Evolutionary conservation across 2,888 invertebrate species (phyloP), one percentile per base, ranked within the genome.

Genomic region (Blastobasis adustella): DNA sequence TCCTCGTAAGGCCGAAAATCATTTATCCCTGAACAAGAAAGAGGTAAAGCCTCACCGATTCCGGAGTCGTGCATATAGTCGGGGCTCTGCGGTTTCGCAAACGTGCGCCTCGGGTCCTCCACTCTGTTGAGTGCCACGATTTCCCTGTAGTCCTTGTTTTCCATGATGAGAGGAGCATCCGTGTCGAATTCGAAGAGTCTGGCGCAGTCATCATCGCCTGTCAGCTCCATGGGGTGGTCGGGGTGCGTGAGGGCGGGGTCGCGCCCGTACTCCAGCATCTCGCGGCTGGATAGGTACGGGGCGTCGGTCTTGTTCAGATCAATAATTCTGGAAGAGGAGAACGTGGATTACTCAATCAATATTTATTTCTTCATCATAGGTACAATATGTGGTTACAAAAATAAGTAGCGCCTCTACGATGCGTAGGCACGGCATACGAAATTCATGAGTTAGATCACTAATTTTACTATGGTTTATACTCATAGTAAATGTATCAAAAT

Each of bases 181-280:
- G 90, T 90, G 61, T 91, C 91, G 66, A 91, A 91, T 67, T 90
- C 91, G 67, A 91, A 89, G 43, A 89, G 73, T 47, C 86, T 73
- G 46, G 89, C 80, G 69, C 89, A 89, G 58, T 88, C 89, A 46
- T 86, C 89, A 60, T 84, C 82, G 65, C 76, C 77, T 2, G 82
- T 78, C 37, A 89, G 68, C 62, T 88, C 87, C 49, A 87, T 86
- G 10, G 83, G 75, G 60, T 86, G 79, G 59, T 83, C 83, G 55
- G 65, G 69, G 52, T 71, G 71, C 52, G 71, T 68, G 51, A 75
- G 73, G 68, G 69, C 75, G 50, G 75, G 71, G 54, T 83, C 79
- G 67, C 73, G 78, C 65, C 73, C 75, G 68, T 79, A 81, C 54
- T 79, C 79, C 62, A 74, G 75, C 66, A 79, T 72, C 57, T 86